Conservation (phyloP, 2,113 vertebrate species). For the Pseudorectes ferrugineus region DNA sequence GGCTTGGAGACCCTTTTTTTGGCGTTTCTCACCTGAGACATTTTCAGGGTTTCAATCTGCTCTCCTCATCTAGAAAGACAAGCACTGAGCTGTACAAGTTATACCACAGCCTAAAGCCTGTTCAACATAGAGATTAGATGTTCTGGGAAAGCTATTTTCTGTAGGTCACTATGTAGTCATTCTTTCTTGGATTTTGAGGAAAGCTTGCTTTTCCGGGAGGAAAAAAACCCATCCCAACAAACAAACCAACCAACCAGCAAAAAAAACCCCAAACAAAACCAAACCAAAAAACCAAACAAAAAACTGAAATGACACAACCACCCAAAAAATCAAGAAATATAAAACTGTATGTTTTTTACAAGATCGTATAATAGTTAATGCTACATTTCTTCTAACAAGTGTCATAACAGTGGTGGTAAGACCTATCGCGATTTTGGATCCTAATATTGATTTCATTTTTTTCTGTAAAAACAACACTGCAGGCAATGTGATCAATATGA, state of each 20-base stretch:
- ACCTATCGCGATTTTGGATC: not conserved
- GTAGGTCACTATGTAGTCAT: not conserved
- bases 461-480: not conserved
- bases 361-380: not conserved
- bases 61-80: not conserved
- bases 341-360: not conserved
- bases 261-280: not conserved
- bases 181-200: not conserved
- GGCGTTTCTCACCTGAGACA: not conserved
- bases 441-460: not conserved
- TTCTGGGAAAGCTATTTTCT: not conserved
- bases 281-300: not conserved
- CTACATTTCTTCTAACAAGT: not conserved
- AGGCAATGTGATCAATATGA: not conserved
- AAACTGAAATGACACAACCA: too few relatives aligned
- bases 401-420: not conserved
- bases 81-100: not conserved
- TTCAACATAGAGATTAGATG: not conserved
- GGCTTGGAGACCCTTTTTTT: not conserved
- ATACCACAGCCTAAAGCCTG: not conserved
- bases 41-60: not conserved
- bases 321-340: not conserved
- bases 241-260: not conserved
- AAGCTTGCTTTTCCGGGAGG: not conserved
- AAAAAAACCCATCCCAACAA: not conserved